Evolutionary conservation across 2,888 invertebrate genomes (phyloP), one percentile per base, ranked within the genome.

Genomic region (Cheilosia vernalis): DNA sequence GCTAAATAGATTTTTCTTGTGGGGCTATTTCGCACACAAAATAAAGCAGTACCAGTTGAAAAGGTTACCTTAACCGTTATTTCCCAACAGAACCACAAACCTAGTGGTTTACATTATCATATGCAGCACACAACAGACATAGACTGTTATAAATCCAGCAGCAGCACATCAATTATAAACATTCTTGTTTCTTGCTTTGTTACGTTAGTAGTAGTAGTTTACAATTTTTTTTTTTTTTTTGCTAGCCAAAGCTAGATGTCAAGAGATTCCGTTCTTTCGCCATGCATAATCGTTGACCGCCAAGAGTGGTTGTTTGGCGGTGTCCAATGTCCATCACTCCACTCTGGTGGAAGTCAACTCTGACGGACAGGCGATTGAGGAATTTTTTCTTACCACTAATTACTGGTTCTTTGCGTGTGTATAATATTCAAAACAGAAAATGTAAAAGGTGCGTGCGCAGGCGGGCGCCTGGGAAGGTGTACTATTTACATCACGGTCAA

Each of bases 221-320:
- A 13, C 58, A n/a, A n/a, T n/a, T n/a, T n/a, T n/a, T 15, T 40
- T 44, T 56, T 49, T 61, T 81, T 76, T 66, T 42, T 56, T 63
- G 66, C 61, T 64, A 70, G 56, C 61, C 56, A 58, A 56, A 51
- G 60, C 42, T 70, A 73, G 78, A 84, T 84, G 84, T 79, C 74
- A 79, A 70, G 53, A 84, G 58, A 84, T 74, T 79, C 84, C 79
- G 69, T 84, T 84, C 51, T 69, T 70, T 84, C 47, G 63, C 56
- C 79, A 44, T 70, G 74, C 67, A 79, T 79, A 79, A 84, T 73
- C 47, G 30, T 40, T 58, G 44, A 24, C 47, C 42, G 51, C 37
- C 66, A 72, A 67, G 42, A 19, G 51, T 51, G 21, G 44, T 42
- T 49, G 33, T 30, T 42, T 10, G 21, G 10, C 21, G 24, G 24